A percentile compares a stretch with the other conserved stretches of the same genome.
These are phyloP conservation scores for Lutjanus erythropterus DNA, from an alignment of 2,113 vertebrate genomes.

Conservation along the genomic window DNA sequence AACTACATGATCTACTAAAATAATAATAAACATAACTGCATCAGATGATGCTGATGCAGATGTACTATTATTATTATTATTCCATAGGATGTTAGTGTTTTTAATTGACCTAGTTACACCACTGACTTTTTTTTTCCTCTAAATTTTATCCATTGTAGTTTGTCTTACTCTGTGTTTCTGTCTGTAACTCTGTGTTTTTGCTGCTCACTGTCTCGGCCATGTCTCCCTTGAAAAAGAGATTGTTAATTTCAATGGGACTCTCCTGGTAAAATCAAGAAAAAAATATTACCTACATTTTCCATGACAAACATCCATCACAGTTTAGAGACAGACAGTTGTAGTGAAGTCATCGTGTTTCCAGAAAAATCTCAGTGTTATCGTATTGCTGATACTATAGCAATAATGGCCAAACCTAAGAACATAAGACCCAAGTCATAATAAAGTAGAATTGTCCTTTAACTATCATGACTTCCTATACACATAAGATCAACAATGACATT, in stretches of 20 bases:
- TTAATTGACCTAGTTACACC: too few species aligned
- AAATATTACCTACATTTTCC: background rate
- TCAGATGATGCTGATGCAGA: too few species aligned
- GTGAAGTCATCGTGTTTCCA: background rate
- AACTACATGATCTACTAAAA: background rate
- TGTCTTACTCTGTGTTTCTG: too few species aligned
- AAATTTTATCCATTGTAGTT: too few species aligned
- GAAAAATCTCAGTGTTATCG: slow-evolving; percentile 6
- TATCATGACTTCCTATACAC: slow-evolving; percentile 25
- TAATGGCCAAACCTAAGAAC: background rate
- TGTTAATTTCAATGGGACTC: too few species aligned
- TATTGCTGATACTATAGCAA: background rate
- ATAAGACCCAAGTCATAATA: slow-evolving; percentile 27
- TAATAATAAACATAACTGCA: slow-evolving; percentile 4
- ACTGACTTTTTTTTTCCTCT: too few species aligned
- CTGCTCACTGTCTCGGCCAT: too few species aligned
- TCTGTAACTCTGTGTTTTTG: too few species aligned
- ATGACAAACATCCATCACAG: background rate
- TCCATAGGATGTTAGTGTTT: too few species aligned
- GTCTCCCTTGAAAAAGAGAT: too few species aligned
- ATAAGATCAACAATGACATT: slow-evolving; percentile 48
- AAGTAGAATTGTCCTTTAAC: slow-evolving; percentile 10
- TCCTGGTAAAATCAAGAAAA: too few species aligned
- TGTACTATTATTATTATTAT: too few species aligned
- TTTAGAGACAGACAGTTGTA: background rate